Evolutionary conservation across 2,888 invertebrate species (phyloP).

Genomic region (Tuberolachnus salignus): DNA sequence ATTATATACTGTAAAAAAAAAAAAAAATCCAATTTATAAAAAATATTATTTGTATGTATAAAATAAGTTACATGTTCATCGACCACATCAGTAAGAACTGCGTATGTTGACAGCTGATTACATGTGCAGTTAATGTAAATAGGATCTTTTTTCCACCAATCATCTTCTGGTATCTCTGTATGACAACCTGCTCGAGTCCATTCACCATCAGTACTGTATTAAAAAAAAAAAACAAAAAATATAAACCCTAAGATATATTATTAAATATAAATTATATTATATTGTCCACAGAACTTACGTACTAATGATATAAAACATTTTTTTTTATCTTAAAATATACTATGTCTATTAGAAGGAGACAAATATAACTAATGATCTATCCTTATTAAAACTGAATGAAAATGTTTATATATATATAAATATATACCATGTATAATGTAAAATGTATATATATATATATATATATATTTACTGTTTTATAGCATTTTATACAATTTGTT

Average conservation of each 20-base stretch:
- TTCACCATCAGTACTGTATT: conserved; percentile 65
- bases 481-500: too few species aligned
- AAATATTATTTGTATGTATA: conserved; percentile 58
- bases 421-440: too few species aligned
- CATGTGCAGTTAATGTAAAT: conserved; percentile 89
- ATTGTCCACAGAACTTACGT: neutral
- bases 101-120: conserved; percentile 87
- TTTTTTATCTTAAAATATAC: too few species aligned
- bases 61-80: conserved; percentile 75
- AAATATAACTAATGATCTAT: too few species aligned
- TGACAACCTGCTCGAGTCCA: conserved; percentile 92
- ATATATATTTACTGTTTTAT: too few species aligned
- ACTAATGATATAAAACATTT: too few species aligned
- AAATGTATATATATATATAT: too few species aligned
- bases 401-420: too few species aligned
- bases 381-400: too few species aligned
- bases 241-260: conserved; percentile 12
- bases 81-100: conserved; percentile 87
- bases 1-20: conserved; percentile 72
- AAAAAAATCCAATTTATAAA: conserved; percentile 63
- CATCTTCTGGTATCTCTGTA: conserved; percentile 69
- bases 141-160: conserved; percentile 62
- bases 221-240: neutral
- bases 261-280: neutral
- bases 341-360: too few species aligned